These are phyloP conservation scores for Hirudo medicinalis DNA, from an alignment of 1,140 invertebrate genomes.

Conservation along the genomic window DNA sequence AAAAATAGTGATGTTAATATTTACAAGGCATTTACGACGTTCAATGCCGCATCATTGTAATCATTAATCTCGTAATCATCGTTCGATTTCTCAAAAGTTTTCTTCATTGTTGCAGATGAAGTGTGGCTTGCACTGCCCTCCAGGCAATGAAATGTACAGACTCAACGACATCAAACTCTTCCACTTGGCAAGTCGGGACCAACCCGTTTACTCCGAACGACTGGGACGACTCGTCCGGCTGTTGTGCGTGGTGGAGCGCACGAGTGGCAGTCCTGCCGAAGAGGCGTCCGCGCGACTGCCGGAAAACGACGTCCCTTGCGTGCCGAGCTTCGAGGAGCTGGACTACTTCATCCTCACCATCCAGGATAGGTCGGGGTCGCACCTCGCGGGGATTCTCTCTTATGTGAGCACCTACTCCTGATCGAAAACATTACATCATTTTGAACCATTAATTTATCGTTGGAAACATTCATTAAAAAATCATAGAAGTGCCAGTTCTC, in stretches of 20 bases:
- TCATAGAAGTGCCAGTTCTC: too few relatives aligned
- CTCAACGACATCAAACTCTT: constrained; percentile 2
- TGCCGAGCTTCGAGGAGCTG: neutral
- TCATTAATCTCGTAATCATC: too few relatives aligned
- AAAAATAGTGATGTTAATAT: too few relatives aligned
- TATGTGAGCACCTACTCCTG: neutral
- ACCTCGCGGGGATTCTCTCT: neutral
- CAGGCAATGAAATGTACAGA: constrained; percentile 2
- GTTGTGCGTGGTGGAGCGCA: neutral
- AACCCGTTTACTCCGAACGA: neutral
- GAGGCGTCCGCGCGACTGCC: neutral
- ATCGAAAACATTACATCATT: too few relatives aligned
- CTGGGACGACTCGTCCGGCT: neutral
- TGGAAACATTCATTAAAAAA: too few relatives aligned
- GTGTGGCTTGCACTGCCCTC: constrained; percentile 2
- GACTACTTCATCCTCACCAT: constrained; percentile 1
- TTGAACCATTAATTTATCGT: too few relatives aligned
- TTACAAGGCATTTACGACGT: too few relatives aligned
- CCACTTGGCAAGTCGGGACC: neutral
- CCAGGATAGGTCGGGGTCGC: constrained; percentile 4
- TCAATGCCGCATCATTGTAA: too few relatives aligned
- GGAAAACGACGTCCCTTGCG: too few relatives aligned
- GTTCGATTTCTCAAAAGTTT: too few relatives aligned
- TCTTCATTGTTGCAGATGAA: neutral
- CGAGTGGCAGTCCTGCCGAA: neutral